These are phyloP conservation scores for Pomacea canaliculata DNA, from an alignment of 2,888 invertebrate species.

Conservation along the genomic window DNA sequence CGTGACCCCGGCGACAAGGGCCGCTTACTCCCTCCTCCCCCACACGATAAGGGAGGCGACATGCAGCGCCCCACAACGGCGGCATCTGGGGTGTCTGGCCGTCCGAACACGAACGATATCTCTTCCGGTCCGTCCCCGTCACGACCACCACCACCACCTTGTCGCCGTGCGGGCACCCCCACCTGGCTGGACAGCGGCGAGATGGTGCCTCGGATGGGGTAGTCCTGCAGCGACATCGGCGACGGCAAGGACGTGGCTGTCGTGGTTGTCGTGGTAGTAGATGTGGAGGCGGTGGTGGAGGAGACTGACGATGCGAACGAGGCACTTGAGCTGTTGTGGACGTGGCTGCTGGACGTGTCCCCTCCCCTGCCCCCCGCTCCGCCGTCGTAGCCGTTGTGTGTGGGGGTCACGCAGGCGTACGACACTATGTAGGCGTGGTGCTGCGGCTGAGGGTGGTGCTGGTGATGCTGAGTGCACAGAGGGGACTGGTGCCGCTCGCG, in stretches of 20 bases:
- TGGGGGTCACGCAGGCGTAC: neutral
- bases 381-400: neutral
- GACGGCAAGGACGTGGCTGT: neutral
- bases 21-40: conserved; percentile 29
- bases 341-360: neutral
- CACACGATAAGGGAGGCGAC: conserved; percentile 29
- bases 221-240: conserved; percentile 36
- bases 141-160: neutral
- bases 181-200: conserved; percentile 46
- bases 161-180: conserved; percentile 6
- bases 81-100: conserved; percentile 44
- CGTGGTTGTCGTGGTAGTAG: neutral
- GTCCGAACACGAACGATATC: conserved; percentile 57
- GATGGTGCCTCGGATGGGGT: conserved; percentile 58
- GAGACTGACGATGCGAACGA: neutral
- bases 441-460: conserved; percentile 6
- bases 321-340: conserved; percentile 2
- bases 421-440: neutral
- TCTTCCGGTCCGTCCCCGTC: conserved; percentile 34
- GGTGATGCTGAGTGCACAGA: neutral
- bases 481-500: neutral
- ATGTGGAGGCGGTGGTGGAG: neutral
- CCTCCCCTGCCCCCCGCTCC: neutral
- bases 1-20: conserved; percentile 29
- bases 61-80: conserved; percentile 23